Conservation (phyloP, 2,113 vertebrate genomes). For the Paradisaea rubra region DNA sequence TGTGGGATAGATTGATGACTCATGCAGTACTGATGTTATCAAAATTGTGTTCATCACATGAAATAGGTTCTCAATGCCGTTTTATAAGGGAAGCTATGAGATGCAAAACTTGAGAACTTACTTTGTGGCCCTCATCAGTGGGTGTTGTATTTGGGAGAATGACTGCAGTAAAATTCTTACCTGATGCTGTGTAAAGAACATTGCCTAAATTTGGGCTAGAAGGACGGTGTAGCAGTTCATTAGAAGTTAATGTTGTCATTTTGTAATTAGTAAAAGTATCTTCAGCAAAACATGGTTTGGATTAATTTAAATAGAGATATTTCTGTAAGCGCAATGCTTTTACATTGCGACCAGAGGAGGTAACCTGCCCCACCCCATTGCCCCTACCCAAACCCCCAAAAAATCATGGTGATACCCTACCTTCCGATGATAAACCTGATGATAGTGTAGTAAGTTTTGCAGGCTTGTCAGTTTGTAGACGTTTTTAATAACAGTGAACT, state of each 20-base stretch:
- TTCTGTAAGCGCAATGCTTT: not conserved
- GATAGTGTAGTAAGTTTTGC: not conserved
- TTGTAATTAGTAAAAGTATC: not conserved
- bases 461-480: not conserved
- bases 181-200: not conserved
- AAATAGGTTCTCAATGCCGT: not conserved
- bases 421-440: not conserved
- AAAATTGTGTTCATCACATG: not conserved
- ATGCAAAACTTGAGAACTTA: not conserved
- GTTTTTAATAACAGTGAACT: not conserved
- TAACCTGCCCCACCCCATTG: not conserved
- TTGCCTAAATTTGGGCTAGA: not conserved
- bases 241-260: not conserved
- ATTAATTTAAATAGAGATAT: not conserved
- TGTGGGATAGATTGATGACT: not conserved
- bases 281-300: not conserved
- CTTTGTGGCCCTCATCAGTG: not conserved
- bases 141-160: not conserved
- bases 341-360: not conserved
- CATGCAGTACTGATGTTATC: not conserved
- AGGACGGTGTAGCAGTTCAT: not conserved
- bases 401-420: not conserved
- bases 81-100: not conserved
- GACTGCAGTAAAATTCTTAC: not conserved
- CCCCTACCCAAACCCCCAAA: not conserved